Evolutionary conservation across 2,113 vertebrate genomes (phyloP).

Genomic region (Corydoras sp.): DNA sequence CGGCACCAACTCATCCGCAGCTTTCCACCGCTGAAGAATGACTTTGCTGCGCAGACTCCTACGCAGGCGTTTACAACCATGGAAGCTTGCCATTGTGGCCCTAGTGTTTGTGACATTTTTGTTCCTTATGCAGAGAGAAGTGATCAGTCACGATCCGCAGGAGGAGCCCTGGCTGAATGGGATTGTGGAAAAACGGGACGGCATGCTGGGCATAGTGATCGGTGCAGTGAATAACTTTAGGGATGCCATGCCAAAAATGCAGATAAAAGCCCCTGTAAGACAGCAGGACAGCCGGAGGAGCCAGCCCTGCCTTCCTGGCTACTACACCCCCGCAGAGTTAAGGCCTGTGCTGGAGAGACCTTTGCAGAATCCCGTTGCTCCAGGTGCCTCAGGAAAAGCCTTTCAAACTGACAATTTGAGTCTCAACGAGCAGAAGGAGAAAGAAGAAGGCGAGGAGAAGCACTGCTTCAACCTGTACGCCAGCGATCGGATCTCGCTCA

Average conservation of each 20-base stretch:
- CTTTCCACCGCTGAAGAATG: conserved; percentile 66
- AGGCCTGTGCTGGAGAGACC: conserved; percentile 81
- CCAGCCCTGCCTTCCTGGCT: conserved; percentile 75
- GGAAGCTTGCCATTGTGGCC: conserved; percentile 76
- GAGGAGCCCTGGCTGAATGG: conserved; percentile 77
- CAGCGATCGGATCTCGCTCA: conserved; percentile 93
- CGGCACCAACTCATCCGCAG: neutral
- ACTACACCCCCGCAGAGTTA: conserved; percentile 83
- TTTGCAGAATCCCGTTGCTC: conserved; percentile 77
- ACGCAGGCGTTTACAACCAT: conserved; percentile 71
- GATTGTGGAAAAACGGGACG: conserved; percentile 76
- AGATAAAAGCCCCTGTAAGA: conserved; percentile 85
- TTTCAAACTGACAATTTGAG: conserved; percentile 75
- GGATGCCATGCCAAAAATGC: conserved; percentile 92
- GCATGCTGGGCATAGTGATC: conserved; percentile 82
- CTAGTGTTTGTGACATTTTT: conserved; percentile 85
- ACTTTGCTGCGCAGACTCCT: conserved; percentile 70
- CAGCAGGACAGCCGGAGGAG: conserved; percentile 60
- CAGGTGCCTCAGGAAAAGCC: conserved; percentile 86
- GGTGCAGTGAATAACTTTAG: conserved; percentile 93
- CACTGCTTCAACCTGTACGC: conserved; percentile 96
- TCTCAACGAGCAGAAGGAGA: conserved; percentile 82
- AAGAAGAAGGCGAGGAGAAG: conserved; percentile 82
- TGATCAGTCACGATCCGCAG: conserved; percentile 74
- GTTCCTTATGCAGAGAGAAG: conserved; percentile 93